Evolutionary conservation across 2,888 invertebrate species (phyloP), one percentile per base, ranked within the genome.

Genomic region (Aromia moschata): DNA sequence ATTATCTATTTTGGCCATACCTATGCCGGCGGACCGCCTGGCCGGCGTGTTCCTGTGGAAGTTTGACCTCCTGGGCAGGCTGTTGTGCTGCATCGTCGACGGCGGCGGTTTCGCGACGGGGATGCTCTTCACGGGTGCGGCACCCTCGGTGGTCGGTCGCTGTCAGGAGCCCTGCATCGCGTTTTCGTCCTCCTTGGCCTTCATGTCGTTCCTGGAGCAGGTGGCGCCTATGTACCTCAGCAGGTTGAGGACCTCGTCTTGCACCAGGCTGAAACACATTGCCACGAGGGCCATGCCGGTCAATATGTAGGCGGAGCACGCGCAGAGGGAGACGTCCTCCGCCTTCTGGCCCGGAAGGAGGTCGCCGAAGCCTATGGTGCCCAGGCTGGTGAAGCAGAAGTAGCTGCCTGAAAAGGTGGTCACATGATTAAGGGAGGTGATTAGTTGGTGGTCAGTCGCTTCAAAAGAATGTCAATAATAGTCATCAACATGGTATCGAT

Each of bases 261-360:
- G 93, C 51, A 93, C 89, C 58, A 93, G 83, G 79, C 91, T 92
- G 81, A 93, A 93, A 79, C 93, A 93, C 90, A 92, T 93, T 31
- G 93, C 93, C 45, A 93, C 88, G 62, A 93, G 85, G 11, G 92
- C 93, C 87, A 94, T 91, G 41, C 93, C 93, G 25, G 92, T 86
- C 59, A 93, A 81, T 58, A 93, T 93, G 76, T 93, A 94, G 3
- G 90, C 86, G 40, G 92, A 91, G 70, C 92, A 92, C 51, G 89
- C 87, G 69, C 90, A 90, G 14, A 93, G 82, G 1, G 92, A 91
- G 18, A 91, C 79, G 68, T 91, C 89, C 80, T 75, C 81, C 5
- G 80, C 77, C 74, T 73, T 83, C 78, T 85, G 83, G 1, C 89
- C 89, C 0, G 93, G 93, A 54, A 89, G 84, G 65, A 93, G 80